Evolutionary conservation across 1,140 invertebrate species (phyloP).

Genomic region (Procambarus virginalis): DNA sequence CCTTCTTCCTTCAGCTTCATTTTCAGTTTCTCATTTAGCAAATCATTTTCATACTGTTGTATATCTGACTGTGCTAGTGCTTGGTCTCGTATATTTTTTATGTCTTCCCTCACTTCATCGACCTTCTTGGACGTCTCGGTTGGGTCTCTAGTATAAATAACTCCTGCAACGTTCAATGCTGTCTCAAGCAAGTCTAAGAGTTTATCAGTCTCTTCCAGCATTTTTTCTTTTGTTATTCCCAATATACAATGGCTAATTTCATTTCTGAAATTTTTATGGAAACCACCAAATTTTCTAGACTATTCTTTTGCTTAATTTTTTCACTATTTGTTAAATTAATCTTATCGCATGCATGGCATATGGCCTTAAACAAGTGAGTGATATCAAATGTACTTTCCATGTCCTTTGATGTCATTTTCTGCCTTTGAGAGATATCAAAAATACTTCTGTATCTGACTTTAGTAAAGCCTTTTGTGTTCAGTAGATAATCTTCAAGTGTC

Average conservation of each 20-base stretch:
- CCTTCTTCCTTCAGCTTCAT: slow-evolving; percentile 1
- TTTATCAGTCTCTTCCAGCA: not conserved
- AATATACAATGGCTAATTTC: not conserved
- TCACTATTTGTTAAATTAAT: not conserved
- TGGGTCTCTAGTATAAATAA: not conserved
- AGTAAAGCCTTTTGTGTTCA: not conserved
- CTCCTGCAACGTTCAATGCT: slow-evolving; percentile 3
- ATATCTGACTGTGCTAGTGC: slow-evolving; percentile 4
- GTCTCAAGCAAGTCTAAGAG: not conserved
- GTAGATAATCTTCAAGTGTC: slow-evolving; percentile 15
- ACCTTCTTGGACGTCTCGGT: not conserved
- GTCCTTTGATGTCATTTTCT: slow-evolving; percentile 4
- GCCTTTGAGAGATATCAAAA: not conserved
- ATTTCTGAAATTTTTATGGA: slow-evolving; percentile 16
- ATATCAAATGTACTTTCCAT: slow-evolving; percentile 33
- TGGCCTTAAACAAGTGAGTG: not conserved
- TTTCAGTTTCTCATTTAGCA: slow-evolving; percentile 21
- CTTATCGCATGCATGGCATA: not conserved
- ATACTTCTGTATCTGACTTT: not conserved
- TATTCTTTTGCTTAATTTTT: not conserved
- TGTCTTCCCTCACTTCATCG: not conserved
- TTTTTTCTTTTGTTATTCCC: slow-evolving; percentile 7
- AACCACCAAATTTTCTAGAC: not conserved
- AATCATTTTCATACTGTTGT: not conserved
- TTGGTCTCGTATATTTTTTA: slow-evolving; percentile 9